phyloP scores from a whole-genome alignment of 2,113 vertebrate species.

The Neodontobutis hainanensis region DNA sequence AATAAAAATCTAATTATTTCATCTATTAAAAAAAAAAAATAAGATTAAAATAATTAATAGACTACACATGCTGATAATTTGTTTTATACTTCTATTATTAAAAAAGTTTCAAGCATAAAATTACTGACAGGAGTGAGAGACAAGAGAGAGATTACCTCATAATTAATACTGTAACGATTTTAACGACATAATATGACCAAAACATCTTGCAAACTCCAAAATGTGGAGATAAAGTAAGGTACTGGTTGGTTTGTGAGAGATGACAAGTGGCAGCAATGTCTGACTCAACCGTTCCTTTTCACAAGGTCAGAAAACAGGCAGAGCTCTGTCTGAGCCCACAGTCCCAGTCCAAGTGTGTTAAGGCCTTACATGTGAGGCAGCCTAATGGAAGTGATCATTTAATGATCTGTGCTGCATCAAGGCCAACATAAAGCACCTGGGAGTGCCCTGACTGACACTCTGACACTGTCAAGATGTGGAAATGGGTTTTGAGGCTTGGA shows the following conservation, averaged over 20 bases:
- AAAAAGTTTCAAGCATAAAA: too few species aligned
- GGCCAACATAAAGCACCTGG: constrained; percentile 40
- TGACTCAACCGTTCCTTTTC: constrained; percentile 69
- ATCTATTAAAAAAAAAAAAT: too few species aligned
- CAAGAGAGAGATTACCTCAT: too few species aligned
- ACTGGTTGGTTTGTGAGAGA: constrained; percentile 45
- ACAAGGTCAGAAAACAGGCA: constrained; percentile 56
- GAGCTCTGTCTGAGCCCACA: constrained; percentile 59
- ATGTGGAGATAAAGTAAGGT: constrained; percentile 54
- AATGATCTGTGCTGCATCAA: constrained; percentile 58
- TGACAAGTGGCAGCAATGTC: constrained; percentile 50
- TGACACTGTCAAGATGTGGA: constrained; percentile 55
- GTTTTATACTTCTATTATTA: too few species aligned
- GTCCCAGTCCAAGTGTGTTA: constrained; percentile 34
- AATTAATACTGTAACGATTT: neutral
- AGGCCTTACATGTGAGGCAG: constrained; percentile 28
- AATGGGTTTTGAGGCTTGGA: constrained; percentile 33
- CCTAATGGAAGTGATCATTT: constrained; percentile 59
- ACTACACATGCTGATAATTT: too few species aligned
- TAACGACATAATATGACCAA: constrained; percentile 22
- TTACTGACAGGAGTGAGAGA: too few species aligned
- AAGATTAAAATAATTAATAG: too few species aligned
- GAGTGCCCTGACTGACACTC: constrained; percentile 37
- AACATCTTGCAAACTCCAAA: constrained; percentile 18
- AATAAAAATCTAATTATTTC: too few species aligned